Percentiles rank a stretch among this genome's conserved stretches.
These are phyloP conservation scores for Meteorus cinctellus DNA, from an alignment of 2,888 invertebrate species.

Conservation along the genomic window DNA sequence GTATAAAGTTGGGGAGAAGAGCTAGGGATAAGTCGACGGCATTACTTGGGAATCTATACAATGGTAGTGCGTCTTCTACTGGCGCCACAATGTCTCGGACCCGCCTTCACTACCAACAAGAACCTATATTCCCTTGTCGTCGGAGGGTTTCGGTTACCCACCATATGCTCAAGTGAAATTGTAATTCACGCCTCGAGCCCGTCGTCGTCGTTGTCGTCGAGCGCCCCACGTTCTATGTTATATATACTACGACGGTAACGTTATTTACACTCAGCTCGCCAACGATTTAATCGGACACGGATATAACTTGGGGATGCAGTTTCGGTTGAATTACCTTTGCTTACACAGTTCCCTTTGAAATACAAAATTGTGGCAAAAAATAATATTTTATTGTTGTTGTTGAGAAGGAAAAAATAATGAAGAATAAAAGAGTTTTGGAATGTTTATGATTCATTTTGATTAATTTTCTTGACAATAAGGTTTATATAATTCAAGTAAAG, in stretches of 20 bases:
- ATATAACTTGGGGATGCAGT: slow-evolving; percentile 11
- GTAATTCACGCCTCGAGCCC: slow-evolving; percentile 64
- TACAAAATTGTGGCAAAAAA: no score
- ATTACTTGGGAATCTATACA: slow-evolving; percentile 58
- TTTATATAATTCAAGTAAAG: no score
- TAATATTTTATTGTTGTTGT: no score
- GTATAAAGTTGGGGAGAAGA: slow-evolving; percentile 3
- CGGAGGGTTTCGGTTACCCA: slow-evolving; percentile 39
- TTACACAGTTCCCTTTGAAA: neutral
- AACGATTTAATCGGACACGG: slow-evolving; percentile 42
- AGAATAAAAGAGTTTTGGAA: no score
- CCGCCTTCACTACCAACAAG: slow-evolving; percentile 58
- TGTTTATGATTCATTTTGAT: no score
- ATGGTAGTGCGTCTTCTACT: slow-evolving; percentile 64
- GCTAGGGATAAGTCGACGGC: slow-evolving; percentile 45
- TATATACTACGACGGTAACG: slow-evolving; percentile 40
- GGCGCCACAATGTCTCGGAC: slow-evolving; percentile 69
- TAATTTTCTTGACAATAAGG: no score
- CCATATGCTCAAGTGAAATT: slow-evolving; percentile 63
- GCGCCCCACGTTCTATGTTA: neutral
- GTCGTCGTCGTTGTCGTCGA: slow-evolving; percentile 17
- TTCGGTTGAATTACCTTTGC: neutral
- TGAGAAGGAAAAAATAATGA: no score
- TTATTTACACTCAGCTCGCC: slow-evolving; percentile 56
- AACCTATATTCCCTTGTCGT: slow-evolving; percentile 46